Evolutionary conservation across 2,113 vertebrate genomes (phyloP).

Genomic region (Vicugna pacos): DNA sequence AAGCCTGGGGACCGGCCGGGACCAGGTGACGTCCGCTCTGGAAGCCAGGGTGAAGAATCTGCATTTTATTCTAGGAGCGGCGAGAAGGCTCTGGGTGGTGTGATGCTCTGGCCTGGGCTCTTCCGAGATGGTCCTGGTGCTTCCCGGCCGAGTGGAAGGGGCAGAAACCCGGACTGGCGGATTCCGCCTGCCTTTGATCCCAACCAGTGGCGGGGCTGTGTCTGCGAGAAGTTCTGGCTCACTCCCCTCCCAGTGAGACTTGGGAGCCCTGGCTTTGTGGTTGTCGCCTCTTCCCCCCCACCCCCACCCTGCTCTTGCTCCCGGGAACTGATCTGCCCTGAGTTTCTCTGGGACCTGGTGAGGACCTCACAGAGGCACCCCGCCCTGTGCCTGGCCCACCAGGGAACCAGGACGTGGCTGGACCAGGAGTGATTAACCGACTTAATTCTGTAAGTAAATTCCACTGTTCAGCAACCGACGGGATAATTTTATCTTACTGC

Average conservation of each 20-base stretch:
- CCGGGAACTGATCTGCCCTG: neutral
- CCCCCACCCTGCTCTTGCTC: neutral
- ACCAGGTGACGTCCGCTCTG: no score
- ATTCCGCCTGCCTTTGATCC: neutral
- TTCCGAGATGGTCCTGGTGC: neutral
- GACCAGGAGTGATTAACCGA: neutral
- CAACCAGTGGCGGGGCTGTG: fast-evolving
- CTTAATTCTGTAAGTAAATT: slow-evolving; percentile 42
- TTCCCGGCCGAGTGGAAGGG: no score
- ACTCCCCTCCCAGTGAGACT: no score
- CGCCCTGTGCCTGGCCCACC: neutral
- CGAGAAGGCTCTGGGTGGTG: neutral
- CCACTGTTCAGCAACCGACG: neutral
- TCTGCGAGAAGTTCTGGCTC: neutral
- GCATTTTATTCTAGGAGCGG: fast-evolving
- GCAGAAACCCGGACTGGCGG: neutral
- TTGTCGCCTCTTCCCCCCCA: neutral
- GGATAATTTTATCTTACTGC: neutral
- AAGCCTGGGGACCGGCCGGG: neutral
- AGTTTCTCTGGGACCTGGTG: neutral
- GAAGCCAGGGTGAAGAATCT: neutral
- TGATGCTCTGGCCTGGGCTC: fast-evolving
- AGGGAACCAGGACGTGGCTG: neutral
- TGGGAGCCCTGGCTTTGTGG: fast-evolving
- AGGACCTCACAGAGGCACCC: neutral